Conservation (phyloP, 1,140 invertebrate genomes). For the Anadara kagoshimensis region DNA sequence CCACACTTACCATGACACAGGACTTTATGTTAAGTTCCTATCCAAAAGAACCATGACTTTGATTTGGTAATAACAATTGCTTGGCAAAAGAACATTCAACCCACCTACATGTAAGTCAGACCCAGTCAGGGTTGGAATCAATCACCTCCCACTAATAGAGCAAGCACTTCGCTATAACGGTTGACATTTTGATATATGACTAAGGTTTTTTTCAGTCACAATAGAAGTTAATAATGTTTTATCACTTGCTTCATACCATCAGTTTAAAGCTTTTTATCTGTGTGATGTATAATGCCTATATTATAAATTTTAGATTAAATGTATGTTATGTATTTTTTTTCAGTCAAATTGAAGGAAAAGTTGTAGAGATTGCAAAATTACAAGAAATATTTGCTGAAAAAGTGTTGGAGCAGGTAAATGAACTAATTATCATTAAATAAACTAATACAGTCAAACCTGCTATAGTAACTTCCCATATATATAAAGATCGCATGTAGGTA, state of each 20-base stretch:
- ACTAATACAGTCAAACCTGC: background rate
- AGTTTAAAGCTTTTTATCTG: background rate
- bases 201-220: no score
- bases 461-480: background rate
- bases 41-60: no score
- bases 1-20: no score
- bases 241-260: no score
- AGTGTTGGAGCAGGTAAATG: conserved; percentile 86
- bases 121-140: no score
- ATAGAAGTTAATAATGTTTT: background rate
- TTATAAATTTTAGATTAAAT: background rate
- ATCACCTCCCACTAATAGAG: no score
- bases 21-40: no score
- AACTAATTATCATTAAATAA: background rate
- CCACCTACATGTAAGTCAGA: no score
- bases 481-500: background rate
- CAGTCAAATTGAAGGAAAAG: conserved; percentile 85
- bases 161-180: no score
- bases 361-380: conserved; percentile 95
- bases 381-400: conserved; percentile 98
- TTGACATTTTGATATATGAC: no score
- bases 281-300: background rate
- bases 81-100: no score
- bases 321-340: conserved; percentile 28
- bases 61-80: no score